These are phyloP conservation scores for Digitonthophagus gazella DNA, from an alignment of 2,888 invertebrate genomes.

Conservation along the genomic window DNA sequence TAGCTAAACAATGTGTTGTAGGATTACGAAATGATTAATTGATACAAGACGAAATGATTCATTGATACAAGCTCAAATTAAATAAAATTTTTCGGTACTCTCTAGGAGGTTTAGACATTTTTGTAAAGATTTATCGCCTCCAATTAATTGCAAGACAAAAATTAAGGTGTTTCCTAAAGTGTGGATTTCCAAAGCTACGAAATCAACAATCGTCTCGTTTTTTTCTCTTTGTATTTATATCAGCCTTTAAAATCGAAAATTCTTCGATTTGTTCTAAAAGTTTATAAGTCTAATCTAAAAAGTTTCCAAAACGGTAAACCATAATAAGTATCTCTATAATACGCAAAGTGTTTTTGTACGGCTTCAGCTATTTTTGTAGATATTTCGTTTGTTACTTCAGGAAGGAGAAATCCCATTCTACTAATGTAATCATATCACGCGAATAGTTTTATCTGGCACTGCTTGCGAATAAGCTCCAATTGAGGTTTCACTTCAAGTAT, in stretches of 20 bases:
- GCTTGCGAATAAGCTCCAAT: too few species aligned
- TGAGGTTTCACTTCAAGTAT: too few species aligned
- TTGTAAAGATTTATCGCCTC: slow-evolving; percentile 66
- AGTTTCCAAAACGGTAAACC: slow-evolving; percentile 82
- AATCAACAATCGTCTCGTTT: slow-evolving; percentile 81
- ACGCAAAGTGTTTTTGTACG: slow-evolving; percentile 73
- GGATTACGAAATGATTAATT: too few species aligned
- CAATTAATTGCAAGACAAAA: slow-evolving; percentile 73
- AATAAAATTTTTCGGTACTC: slow-evolving; percentile 18
- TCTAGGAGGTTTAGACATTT: slow-evolving; percentile 2
- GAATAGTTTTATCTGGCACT: too few species aligned
- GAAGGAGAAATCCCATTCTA: slow-evolving; percentile 69
- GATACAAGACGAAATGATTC: slow-evolving; percentile 74
- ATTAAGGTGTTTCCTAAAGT: slow-evolving; percentile 82
- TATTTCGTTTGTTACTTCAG: slow-evolving; percentile 50
- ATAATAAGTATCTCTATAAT: slow-evolving; percentile 78
- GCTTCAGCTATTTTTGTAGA: slow-evolving; percentile 67
- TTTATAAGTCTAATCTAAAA: slow-evolving; percentile 70
- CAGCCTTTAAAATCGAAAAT: slow-evolving; percentile 68
- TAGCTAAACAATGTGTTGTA: slow-evolving; percentile 75
- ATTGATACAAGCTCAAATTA: slow-evolving; percentile 66
- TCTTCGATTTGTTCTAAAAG: slow-evolving; percentile 74
- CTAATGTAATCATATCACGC: too few species aligned
- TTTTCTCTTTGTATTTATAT: slow-evolving; percentile 76
- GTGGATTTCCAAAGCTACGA: slow-evolving; percentile 83